phyloP scores from a whole-genome alignment of 2,888 invertebrate species.

The Drosophila mimetica region DNA sequence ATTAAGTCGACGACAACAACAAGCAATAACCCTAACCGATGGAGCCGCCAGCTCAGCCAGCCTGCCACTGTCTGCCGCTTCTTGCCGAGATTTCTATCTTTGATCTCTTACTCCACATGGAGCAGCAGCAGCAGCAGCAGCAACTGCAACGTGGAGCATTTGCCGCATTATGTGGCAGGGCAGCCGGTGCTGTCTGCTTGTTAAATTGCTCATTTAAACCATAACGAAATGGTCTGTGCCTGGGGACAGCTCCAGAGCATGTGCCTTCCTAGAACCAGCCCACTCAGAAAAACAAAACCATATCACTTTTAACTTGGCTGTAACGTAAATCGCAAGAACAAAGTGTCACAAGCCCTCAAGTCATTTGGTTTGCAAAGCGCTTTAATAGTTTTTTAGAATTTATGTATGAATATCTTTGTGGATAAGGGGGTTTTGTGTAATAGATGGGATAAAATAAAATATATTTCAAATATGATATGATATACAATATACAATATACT shows the following conservation, averaged over 20 bases:
- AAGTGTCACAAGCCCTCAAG: conserved; percentile 4
- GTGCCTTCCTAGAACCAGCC: conserved; percentile 73
- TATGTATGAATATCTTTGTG: neutral
- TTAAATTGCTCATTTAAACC: conserved; percentile 80
- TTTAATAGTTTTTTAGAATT: neutral
- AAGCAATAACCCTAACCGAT: conserved; percentile 78
- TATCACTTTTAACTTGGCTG: neutral
- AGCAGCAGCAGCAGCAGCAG: conserved; percentile 45
- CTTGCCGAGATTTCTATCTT: conserved; percentile 81
- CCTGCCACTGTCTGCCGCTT: conserved; percentile 78
- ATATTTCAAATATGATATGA: no score
- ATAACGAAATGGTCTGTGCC: conserved; percentile 68
- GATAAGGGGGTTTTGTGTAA: neutral
- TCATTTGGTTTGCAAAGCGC: neutral
- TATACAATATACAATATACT: no score
- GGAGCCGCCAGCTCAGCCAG: conserved; percentile 52
- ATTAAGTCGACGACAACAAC: conserved; percentile 81
- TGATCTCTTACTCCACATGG: conserved; percentile 83
- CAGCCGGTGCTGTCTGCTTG: conserved; percentile 67
- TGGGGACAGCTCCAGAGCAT: conserved; percentile 60
- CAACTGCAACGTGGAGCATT: conserved; percentile 37
- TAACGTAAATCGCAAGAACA: neutral
- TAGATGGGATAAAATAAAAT: neutral
- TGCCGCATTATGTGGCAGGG: conserved; percentile 47
- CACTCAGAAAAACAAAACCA: conserved; percentile 23